Base-by-base conservation (phyloP, 2,888 invertebrate species). In the Eilema sororculum region DNA sequence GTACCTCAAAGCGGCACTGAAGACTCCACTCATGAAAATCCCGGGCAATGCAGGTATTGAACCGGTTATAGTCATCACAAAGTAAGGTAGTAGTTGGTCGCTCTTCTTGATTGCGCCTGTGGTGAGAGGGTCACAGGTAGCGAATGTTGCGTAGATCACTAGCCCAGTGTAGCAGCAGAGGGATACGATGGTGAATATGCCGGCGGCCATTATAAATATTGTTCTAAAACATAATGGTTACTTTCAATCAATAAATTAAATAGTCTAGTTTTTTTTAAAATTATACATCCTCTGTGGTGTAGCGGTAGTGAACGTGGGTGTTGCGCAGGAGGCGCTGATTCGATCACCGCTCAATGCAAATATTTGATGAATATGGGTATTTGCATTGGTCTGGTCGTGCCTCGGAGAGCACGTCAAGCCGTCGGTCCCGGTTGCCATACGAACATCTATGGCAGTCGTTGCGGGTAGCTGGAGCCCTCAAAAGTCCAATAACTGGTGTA, bases 131-230 rank as follows among this genome's bases (percentile, higher is more conserved):
- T 99, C 98, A 86, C 99, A 99, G 59, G 96, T 96, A 65, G 97
- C 95, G 86, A 98, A 99, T 2, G 97, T 97, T 0, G 98, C 98
- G 88, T 97, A 99, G 78, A 99, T 97, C 0, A 99, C 96, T 9
- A 99, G 95, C 0, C 99, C 99, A 67, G 98, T 97, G 85, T 98
- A 97, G 82, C 98, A 97, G 86, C 98, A 98, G 84, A 98, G 95
- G 0, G 97, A 96, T 0, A 98, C 96, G 33, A 99, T 96, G 13
- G 96, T 91, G 69, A 97, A 94, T 67, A 98, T 97, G 0, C 98
- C 98, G 3, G 96, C 90, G 0, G 98, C 97, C 91, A 98, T 97
- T 74, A 98, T 96, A 87, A 96, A 96, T 76, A 98, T 96, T 20
- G 97, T 97, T 85, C 98, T 98, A 90, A 94, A 95, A 76, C 75